Base-by-base conservation (phyloP, 1,140 invertebrate genomes). In the Drosophila saltans region DNA sequence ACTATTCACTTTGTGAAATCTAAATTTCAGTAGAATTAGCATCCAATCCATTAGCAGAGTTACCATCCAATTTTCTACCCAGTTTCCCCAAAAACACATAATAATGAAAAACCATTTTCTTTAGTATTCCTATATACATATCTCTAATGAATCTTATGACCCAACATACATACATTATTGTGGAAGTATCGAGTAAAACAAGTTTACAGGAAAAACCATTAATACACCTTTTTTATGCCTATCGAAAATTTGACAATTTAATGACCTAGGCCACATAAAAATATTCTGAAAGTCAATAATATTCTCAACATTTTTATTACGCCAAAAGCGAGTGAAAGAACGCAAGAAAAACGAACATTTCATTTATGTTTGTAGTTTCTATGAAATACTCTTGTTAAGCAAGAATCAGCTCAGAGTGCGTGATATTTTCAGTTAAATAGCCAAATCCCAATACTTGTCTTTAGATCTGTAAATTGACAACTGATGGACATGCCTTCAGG, bases 381-480 rank as follows among this genome's bases (percentile, higher is more conserved):
- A 30, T 40, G 40, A 74, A 74, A 39, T 67, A 43, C 41, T 66
- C 30, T 36, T 57, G 63, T 55, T 45, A 3, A n/a, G 28, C 55
- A 63, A 71, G 21, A 30, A 58, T 45, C 67, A 6, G 10, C 26
- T 8, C 4, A 16, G 52, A 70, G 26, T 62, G 57, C 66, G 64
- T 62, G 41, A 75, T 75, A 59, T 75, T 75, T 73, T 41, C 2
- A 28, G 65, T 52, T 52, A 52, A 26, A 26, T 52, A 52, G 45
- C 21, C 21, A 52, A 52, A 52, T 52, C 45, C 8, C 21, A 26
- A 52, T 26, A 52, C 16, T 16, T 26, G 45, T 21, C 45, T 26
- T 6, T 52, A 24, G 24, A 26, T 52, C 21, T 26, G 16, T 52
- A 52, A 52, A 52, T 52, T 52, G 45, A 52, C 45, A 52, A 36